phyloP scores from a whole-genome alignment of 2,113 vertebrate species.

The Azemiops feae region DNA sequence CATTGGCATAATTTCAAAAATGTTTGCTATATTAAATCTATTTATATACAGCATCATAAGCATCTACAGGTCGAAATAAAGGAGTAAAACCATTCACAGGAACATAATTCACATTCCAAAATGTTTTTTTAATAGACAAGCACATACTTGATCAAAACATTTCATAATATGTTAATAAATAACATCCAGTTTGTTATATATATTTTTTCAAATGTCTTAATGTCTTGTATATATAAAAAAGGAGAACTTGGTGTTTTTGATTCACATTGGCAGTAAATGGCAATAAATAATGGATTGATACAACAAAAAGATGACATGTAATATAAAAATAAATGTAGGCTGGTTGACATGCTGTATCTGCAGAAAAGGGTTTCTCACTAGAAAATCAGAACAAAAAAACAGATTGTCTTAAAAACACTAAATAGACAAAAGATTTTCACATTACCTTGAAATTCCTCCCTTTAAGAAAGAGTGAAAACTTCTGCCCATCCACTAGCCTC shows the following conservation, averaged over 20 bases:
- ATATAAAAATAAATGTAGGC: conserved; percentile 63
- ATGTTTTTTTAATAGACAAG: conserved; percentile 87
- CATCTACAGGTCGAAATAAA: conserved; percentile 81
- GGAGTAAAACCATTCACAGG: conserved; percentile 79
- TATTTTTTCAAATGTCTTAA: conserved; percentile 76
- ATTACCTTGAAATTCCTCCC: conserved; percentile 44
- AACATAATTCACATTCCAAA: conserved; percentile 84
- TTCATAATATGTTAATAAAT: conserved; percentile 82
- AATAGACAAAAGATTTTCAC: conserved; percentile 58
- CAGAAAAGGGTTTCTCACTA: conserved; percentile 63
- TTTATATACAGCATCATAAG: conserved; percentile 71
- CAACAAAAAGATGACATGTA: conserved; percentile 61
- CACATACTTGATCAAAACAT: conserved; percentile 88
- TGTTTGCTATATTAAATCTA: conserved; percentile 65
- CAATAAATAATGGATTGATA: conserved; percentile 69
- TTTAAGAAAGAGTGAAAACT: conserved; percentile 39
- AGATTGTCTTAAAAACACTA: conserved; percentile 75
- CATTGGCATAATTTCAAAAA: conserved; percentile 64
- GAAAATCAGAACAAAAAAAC: conserved; percentile 59
- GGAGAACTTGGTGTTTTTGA: conserved; percentile 61
- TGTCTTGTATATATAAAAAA: conserved; percentile 69
- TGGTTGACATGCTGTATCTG: conserved; percentile 69
- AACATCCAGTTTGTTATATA: conserved; percentile 86
- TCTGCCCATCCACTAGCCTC: conserved; percentile 32
- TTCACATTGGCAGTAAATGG: conserved; percentile 70